phyloP scores from a whole-genome alignment of 92 coral and sea anemone genomes.

The Siderastrea radians region DNA sequence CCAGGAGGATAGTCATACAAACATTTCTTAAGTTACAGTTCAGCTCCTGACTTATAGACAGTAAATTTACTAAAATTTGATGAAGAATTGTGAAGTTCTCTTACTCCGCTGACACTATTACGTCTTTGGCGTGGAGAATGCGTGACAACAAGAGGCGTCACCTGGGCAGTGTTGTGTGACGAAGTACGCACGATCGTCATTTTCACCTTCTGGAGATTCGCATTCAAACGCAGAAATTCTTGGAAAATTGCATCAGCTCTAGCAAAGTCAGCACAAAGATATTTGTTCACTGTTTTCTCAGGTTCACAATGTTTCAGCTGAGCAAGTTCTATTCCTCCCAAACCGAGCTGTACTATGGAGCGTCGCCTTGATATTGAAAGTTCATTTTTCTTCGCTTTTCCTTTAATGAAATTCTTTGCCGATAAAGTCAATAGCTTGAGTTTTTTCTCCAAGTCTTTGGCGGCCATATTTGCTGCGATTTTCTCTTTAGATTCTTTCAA shows the following conservation, averaged over 20 bases:
- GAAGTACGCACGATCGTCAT: slow-evolving; percentile 73
- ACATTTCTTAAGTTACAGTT: slow-evolving; percentile 9
- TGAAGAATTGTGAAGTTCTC: slow-evolving; percentile 43
- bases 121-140: slow-evolving; percentile 33
- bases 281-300: slow-evolving; percentile 38
- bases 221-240: slow-evolving; percentile 80
- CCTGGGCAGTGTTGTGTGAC: slow-evolving; percentile 58
- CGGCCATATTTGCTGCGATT: slow-evolving; percentile 92
- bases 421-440: slow-evolving; percentile 81
- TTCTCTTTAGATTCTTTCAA: slow-evolving; percentile 97
- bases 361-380: slow-evolving; percentile 68
- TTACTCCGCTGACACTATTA: slow-evolving; percentile 50
- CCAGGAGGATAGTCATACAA: not conserved
- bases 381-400: slow-evolving; percentile 71
- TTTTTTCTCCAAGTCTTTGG: slow-evolving; percentile 88
- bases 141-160: slow-evolving; percentile 28
- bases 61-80: slow-evolving; percentile 36
- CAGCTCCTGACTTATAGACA: slow-evolving; percentile 73
- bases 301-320: slow-evolving; percentile 74
- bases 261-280: slow-evolving; percentile 67
- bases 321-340: slow-evolving; percentile 86
- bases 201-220: slow-evolving; percentile 76
- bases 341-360: slow-evolving; percentile 82
- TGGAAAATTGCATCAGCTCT: slow-evolving; percentile 87
- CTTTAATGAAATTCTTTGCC: slow-evolving; percentile 87